phyloP scores from a whole-genome alignment of 2,113 vertebrate species.

The Arenaria interpres region DNA sequence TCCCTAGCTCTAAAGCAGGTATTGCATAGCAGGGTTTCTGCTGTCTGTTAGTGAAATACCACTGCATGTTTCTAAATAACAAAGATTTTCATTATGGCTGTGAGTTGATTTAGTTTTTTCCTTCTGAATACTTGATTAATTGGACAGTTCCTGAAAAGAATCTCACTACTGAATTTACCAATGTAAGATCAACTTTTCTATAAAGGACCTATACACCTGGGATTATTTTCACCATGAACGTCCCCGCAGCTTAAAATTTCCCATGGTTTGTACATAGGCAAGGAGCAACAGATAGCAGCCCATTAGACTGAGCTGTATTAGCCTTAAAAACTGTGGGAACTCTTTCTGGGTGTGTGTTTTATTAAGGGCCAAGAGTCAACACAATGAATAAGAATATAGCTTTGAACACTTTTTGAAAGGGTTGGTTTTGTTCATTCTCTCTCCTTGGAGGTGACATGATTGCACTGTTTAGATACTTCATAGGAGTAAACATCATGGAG shows the following conservation, averaged over 20 bases:
- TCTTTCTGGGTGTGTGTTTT: not conserved
- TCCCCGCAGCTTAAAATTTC: not conserved
- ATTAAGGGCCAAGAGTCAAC: not conserved
- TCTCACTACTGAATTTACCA: not conserved
- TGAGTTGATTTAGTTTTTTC: not conserved
- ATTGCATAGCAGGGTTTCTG: not conserved
- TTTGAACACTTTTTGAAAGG: not conserved
- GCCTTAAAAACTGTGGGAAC: not conserved
- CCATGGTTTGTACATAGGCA: not conserved
- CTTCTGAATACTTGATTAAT: not conserved
- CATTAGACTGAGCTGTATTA: not conserved
- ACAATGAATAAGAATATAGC: not conserved
- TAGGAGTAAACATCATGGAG: not conserved
- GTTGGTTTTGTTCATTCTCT: not conserved
- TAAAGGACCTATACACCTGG: not conserved
- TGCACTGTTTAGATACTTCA: not conserved
- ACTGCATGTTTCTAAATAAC: not conserved
- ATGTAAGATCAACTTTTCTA: not conserved
- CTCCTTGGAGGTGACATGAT: not conserved
- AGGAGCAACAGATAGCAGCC: not conserved
- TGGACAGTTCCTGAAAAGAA: not conserved
- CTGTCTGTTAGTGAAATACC: not conserved
- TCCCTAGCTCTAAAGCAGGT: not conserved
- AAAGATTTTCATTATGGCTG: not conserved
- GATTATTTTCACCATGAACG: not conserved